Base-by-base conservation (phyloP, 2,113 vertebrate genomes). In the Cyrtonyx montezumae region DNA sequence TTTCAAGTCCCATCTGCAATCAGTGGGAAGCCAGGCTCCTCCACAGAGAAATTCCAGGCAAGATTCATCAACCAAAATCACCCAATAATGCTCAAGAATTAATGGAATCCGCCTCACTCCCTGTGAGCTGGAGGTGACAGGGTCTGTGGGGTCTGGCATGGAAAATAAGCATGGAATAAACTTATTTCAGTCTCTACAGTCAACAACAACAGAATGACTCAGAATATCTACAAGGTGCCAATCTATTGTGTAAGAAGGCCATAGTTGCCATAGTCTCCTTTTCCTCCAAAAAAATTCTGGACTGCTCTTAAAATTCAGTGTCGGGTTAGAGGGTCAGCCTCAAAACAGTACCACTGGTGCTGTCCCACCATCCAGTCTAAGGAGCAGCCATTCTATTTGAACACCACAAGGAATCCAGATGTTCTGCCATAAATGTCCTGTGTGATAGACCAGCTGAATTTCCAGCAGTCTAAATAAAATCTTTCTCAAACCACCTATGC, bases 31-130 rank as follows among this genome's bases (percentile, higher is more conserved):
- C 65, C 6, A 1, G 26, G 61, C 56, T 80, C 42, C 76, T 91
- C 42, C 43, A 8, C 65, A 83, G 49, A 93, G 68, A 88, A 95
- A 90, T 95, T 90, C 77, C 83, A 79, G 74, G 83, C 59, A 94
- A 93, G 79, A 78, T 84, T 63, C 79, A 86, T 71, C 26, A 5
- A 90, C 61, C 5, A 3, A 90, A 95, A 90, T 91, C 76, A 58
- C 89, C 83, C 66, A 77, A 40, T 82, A 87, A 91, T 34, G 65
- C 51, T 68, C 40, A 83, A 83, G 55, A 94, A 94, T 92, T 95
- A 91, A 80, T 75, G 73, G 91, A 96, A 96, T 94, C 71, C 82
- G 51, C 46, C 61, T 94, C 40, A 8, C 11, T 78, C 23, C 36
- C 79, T 92, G 51, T 9, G 30, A 80, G 65, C 55, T 86, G 9